Base-by-base conservation (phyloP, 2,888 invertebrate genomes). In the Eurois occulta region DNA sequence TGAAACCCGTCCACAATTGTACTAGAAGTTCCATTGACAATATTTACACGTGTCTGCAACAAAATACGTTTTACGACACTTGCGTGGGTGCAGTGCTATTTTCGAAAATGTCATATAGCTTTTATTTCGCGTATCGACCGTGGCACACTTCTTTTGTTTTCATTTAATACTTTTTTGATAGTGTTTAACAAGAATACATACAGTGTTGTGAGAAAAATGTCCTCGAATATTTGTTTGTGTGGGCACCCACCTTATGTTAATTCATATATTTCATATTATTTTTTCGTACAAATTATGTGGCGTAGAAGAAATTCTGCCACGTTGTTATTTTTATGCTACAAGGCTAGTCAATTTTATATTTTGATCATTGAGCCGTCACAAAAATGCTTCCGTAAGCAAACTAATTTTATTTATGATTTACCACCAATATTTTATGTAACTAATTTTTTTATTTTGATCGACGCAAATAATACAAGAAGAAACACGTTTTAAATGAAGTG, bases 41-140 rank as follows among this genome's bases (percentile, higher is more conserved):
- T 65, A 65, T 84, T 76, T 48, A 66, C 85, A 72, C 73, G 46
- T 46, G 74, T 71, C 46, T 77, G 65, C 72, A 55, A 69, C 67
- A 78, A 74, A 70, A 16, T 48, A 73, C 41, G 75, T 74, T 86
- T 86, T 81, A 82, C 85, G 64, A 75, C 76, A 75, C 62, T 35
- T 62, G 52, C 48, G 86, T 87, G 79, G 88, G 89, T 32, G 83
- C 73, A 58, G 48, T 69, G 77, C 58, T 87, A 88, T 88, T 90
- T 86, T 74, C 52, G 86, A 85, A 88, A 90, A 88, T 88, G 88
- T 88, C 89, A 89, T 83, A 79, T 78, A 81, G 80, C 75, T 81
- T 82, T 82, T 80, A 86, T 81, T 87, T 86, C 75, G 79, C 77
- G 76, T 77, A 78, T 76, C 81, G 90, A 85, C 91, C 91, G 80